These are phyloP conservation scores for Hirtodrosophila histrioides DNA, from an alignment of 2,888 invertebrate genomes.

Conservation along the genomic window DNA sequence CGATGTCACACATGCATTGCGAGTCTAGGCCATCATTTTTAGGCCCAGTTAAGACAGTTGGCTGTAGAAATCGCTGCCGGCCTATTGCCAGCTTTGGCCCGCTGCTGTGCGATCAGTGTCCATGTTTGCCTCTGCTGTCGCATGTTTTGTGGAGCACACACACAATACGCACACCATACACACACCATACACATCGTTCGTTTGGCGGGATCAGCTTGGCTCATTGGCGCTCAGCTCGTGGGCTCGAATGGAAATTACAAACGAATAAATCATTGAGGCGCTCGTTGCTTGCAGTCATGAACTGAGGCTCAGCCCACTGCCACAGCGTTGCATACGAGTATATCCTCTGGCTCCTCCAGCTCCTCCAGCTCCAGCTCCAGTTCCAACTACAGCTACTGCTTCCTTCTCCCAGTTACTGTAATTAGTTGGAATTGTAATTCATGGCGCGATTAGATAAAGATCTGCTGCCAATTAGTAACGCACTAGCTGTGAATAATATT, in stretches of 20 bases:
- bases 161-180: constrained; percentile 26
- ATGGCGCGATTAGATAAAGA: constrained; percentile 80
- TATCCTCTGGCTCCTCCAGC: too few relatives aligned
- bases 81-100: constrained; percentile 36
- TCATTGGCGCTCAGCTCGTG: constrained; percentile 73
- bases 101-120: constrained; percentile 61
- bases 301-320: constrained; percentile 5
- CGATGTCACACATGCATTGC: constrained; percentile 51
- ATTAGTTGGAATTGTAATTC: constrained; percentile 80
- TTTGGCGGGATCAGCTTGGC: constrained; percentile 40
- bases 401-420: constrained; percentile 54
- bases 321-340: constrained; percentile 6
- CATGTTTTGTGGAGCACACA: constrained; percentile 67
- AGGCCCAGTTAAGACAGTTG: constrained; percentile 70
- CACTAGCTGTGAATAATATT: constrained; percentile 72
- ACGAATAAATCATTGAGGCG: constrained; percentile 72
- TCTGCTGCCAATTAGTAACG: constrained; percentile 78
- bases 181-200: constrained; percentile 6
- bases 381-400: constrained; percentile 11
- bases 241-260: constrained; percentile 76
- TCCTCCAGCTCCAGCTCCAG: constrained; percentile 16
- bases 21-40: constrained; percentile 69
- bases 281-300: constrained; percentile 17
- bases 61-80: constrained; percentile 45
- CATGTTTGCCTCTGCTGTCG: constrained; percentile 76